Percentiles rank a stretch among this genome's conserved stretches.
Conservation (phyloP, 2,113 vertebrate genomes). For the Formicarius rufipectus region DNA sequence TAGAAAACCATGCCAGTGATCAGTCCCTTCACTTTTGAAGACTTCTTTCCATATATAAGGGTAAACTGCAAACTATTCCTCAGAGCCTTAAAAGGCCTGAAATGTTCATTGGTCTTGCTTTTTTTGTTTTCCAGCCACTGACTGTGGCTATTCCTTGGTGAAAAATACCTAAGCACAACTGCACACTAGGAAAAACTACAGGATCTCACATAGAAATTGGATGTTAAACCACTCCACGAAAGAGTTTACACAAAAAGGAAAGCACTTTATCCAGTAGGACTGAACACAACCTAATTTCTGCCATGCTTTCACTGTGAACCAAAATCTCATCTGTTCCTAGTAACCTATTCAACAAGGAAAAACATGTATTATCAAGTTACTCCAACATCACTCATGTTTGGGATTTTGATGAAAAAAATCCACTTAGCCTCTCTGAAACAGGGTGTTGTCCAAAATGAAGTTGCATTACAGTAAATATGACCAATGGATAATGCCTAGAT, state of each 20-base stretch:
- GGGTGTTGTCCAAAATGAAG: background rate
- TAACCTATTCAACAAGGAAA: background rate
- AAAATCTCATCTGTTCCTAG: background rate
- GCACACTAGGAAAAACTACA: background rate
- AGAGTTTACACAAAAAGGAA: background rate
- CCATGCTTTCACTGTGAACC: background rate
- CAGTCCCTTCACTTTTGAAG: background rate
- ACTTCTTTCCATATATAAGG: background rate
- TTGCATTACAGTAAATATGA: background rate
- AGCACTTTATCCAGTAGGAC: background rate
- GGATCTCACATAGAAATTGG: background rate
- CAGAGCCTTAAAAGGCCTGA: background rate
- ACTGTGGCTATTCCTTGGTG: background rate
- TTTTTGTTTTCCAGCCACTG: too few species aligned
- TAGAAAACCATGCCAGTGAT: background rate
- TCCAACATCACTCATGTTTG: background rate
- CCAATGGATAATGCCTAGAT: background rate
- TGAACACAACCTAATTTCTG: background rate
- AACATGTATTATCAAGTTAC: background rate
- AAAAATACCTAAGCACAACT: background rate
- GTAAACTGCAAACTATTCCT: background rate
- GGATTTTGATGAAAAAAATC: background rate
- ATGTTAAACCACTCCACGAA: background rate
- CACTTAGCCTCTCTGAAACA: background rate
- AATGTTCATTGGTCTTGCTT: accelerated